Evolutionary conservation across 2,888 invertebrate genomes (phyloP), one percentile per base, ranked within the genome.

Genomic region (Mythimna ferrago): DNA sequence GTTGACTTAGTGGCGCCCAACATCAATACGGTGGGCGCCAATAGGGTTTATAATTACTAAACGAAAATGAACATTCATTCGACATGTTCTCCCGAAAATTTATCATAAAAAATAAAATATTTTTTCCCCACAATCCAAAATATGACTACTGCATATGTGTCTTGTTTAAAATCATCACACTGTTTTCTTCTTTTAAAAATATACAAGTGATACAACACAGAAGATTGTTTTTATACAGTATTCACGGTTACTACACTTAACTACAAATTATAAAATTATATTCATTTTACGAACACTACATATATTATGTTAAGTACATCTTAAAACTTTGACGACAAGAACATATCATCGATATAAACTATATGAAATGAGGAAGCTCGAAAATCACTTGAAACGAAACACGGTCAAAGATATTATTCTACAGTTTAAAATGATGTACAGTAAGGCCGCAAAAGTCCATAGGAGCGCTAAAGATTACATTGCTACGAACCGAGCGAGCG

Each of bases 111-210:
- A 11, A 35, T n/a, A 32, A 32, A 32, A 5, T 32, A 4, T n/a
- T 56, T 35, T 32, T 38, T 32, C 1, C 6, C 53, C 61, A 66
- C 32, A 19, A 62, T n/a, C 44, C 11, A 38, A 58, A 80, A 66
- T 51, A 65, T 57, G 26, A 53, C 51, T 66, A 62, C 19, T 19
- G 32, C 76, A 51, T 32, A 51, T 11, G 44, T 16, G 21, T 64
- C 57, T 32, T 48, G n/a, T 54, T 54, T 63, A 54, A 38, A 41
- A 16, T 26, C 32, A 60, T 32, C 11, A 41, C 6, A 10, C 35
- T 44, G 56, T 38, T 53, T 75, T 44, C 9, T 63, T 19, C 1
- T 41, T 66, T 41, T 66, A 21, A 44, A 10, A 63, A 63, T 48
- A 75, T 48, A 54, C 26, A 63, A 32, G 19, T 6, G n/a, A 63